Conservation (phyloP, 2,797 vertebrate species). For the Pteropus rufus region DNA sequence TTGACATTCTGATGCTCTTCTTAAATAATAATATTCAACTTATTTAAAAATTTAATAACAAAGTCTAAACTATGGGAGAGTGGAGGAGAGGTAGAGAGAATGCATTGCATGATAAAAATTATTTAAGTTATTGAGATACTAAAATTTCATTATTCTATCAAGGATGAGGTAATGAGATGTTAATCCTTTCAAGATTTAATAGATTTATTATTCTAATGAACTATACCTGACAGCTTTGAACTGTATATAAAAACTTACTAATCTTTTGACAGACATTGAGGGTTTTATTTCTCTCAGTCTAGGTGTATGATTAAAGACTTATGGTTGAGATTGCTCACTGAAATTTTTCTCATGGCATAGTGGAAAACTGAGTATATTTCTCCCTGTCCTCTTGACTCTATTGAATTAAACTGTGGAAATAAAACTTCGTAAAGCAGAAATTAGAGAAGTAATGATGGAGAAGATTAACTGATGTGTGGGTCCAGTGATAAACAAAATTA, state of each 20-base stretch:
- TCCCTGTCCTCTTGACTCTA: background rate
- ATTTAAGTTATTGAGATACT: slow-evolving; percentile 66
- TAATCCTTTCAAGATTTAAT: slow-evolving; percentile 68
- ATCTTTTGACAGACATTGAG: slow-evolving; percentile 41
- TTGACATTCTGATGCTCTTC: slow-evolving; percentile 68
- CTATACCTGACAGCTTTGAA: slow-evolving; percentile 57
- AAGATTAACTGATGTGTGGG: background rate
- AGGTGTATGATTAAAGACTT: background rate
- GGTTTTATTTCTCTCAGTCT: background rate
- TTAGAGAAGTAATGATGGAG: background rate
- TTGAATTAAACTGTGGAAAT: slow-evolving; percentile 11
- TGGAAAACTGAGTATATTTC: background rate
- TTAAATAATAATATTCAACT: slow-evolving; percentile 55
- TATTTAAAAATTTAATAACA: slow-evolving; percentile 61
- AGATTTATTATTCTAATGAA: slow-evolving; percentile 75
- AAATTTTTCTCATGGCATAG: slow-evolving; percentile 33
- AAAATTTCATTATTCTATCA: slow-evolving; percentile 74
- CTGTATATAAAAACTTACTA: slow-evolving; percentile 63
- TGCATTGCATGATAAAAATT: slow-evolving; percentile 10
- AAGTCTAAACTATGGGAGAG: slow-evolving; percentile 39
- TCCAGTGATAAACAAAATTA: background rate
- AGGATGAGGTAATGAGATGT: slow-evolving; percentile 75
- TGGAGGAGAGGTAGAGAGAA: background rate
- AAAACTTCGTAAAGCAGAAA: slow-evolving; percentile 34
- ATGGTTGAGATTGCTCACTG: background rate